Conservation (phyloP, 2,797 vertebrate species). For the Prunella strophiata region DNA sequence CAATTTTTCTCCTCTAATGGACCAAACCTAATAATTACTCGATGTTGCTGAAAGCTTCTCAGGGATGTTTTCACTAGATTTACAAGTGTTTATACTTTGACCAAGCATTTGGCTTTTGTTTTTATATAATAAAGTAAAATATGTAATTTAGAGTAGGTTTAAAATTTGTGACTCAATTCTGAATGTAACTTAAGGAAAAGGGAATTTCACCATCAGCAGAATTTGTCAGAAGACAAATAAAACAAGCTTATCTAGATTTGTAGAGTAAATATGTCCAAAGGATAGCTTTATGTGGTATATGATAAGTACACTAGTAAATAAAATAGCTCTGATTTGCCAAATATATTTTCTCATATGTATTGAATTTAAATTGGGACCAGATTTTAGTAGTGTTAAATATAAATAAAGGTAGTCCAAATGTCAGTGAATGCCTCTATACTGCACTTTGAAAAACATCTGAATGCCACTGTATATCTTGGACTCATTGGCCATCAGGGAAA, state of each 20-base stretch:
- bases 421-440: neutral
- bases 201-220: slow-evolving; percentile 34
- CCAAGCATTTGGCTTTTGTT: slow-evolving; percentile 12
- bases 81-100: slow-evolving; percentile 19
- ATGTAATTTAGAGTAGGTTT: slow-evolving; percentile 9
- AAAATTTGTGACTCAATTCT: neutral
- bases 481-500: neutral
- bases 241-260: neutral
- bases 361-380: neutral
- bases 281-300: neutral
- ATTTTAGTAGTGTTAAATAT: neutral
- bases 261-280: slow-evolving; percentile 4
- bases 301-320: neutral
- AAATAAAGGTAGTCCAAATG: neutral
- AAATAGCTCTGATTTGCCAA: slow-evolving; percentile 32
- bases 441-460: neutral
- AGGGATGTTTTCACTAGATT: slow-evolving; percentile 46
- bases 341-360: neutral
- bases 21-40: slow-evolving; percentile 17
- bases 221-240: neutral
- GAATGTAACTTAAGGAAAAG: slow-evolving; percentile 25
- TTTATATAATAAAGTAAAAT: neutral
- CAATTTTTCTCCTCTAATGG: neutral
- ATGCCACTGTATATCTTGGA: neutral
- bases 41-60: slow-evolving; percentile 36